A percentile compares a stretch with the other conserved stretches of the same genome.
These are phyloP conservation scores for Meghimatium bilineatum DNA, from an alignment of 2,888 invertebrate species.

Conservation along the genomic window DNA sequence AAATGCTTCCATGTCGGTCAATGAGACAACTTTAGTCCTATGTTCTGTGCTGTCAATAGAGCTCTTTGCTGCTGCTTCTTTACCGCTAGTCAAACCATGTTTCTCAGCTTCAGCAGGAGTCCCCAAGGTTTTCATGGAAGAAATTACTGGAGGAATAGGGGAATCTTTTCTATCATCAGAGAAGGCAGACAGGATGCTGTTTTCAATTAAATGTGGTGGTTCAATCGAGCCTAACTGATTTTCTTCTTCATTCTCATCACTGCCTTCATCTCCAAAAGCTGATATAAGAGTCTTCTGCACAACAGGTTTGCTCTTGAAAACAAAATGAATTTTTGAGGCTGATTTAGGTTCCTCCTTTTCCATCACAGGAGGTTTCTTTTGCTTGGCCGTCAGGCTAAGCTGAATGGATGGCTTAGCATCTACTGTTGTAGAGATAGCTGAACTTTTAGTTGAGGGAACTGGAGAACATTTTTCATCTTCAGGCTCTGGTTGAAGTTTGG, in stretches of 20 bases:
- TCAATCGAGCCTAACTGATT: neutral
- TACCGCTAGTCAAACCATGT: neutral
- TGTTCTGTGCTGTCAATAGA: neutral
- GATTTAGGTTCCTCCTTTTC: slow-evolving; percentile 15
- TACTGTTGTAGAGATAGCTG: neutral
- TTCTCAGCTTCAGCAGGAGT: neutral
- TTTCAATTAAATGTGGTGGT: slow-evolving; percentile 15
- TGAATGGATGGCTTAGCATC: slow-evolving; percentile 8
- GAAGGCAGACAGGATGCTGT: neutral
- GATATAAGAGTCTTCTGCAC: slow-evolving; percentile 34
- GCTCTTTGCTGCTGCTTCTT: neutral
- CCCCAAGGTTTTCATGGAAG: neutral
- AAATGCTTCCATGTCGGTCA: slow-evolving; percentile 41
- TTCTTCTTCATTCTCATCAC: slow-evolving; percentile 20
- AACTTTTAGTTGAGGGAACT: neutral
- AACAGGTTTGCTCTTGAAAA: slow-evolving; percentile 36
- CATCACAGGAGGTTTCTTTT: neutral
- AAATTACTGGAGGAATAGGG: neutral
- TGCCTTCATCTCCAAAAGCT: slow-evolving; percentile 47
- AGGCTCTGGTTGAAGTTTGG: slow-evolving; percentile 38
- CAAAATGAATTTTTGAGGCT: slow-evolving; percentile 36
- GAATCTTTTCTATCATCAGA: slow-evolving; percentile 19
- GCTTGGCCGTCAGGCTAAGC: slow-evolving; percentile 1
- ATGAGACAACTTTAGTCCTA: neutral
- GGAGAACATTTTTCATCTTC: neutral